Base-by-base conservation (phyloP, 1,140 invertebrate genomes). In the Drosophila prosaltans region DNA sequence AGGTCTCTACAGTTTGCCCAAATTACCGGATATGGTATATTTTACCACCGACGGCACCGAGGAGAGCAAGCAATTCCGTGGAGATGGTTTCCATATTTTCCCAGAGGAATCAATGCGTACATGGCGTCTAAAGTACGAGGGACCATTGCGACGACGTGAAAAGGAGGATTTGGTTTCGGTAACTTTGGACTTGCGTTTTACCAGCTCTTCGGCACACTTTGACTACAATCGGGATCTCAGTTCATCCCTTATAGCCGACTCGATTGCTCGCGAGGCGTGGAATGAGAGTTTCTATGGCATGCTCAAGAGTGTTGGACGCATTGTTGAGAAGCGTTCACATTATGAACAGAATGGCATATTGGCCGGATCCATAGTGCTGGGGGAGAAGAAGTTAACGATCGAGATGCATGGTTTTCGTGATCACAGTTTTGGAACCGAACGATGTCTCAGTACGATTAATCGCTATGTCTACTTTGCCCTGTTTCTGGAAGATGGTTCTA, bases 381-480 rank as follows among this genome's bases (percentile, higher is more conserved):
- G 48, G 3, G 55, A 70, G 0, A 41, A 59, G 6, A 30, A 45
- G 0, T 0, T 64, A 0, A 0, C 32, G 1, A 10, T 76, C 0
- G 16, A 75, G 5, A 60, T 91, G 74, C 58, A 62, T 3, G 81
- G 81, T 7, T 80, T 89, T 21, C 81, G 91, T 6, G 88, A 91
- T 74, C 91, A 91, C 32, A 83, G 88, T 28, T 91, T 92, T 7
- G 91, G 91, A 6, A 92, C 90, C 1, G 91, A 92, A 36, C 91
- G 91, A 9, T 92, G 91, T 5, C 81, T 91, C 0, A 90, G 88
- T 45, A 75, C 84, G n/a, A 91, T 92, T 51, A 86, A 92, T 70
- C 83, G 91, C 4, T 92, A 92, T 48, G 90, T 92, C 6, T 92
- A 92, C 57, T 91, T 91, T 45, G 90, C 88, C 0, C 41, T 92